Evolutionary conservation across 2,888 invertebrate genomes (phyloP), one percentile per base, ranked within the genome.

Genomic region (Pachycephus smyrnensis): DNA sequence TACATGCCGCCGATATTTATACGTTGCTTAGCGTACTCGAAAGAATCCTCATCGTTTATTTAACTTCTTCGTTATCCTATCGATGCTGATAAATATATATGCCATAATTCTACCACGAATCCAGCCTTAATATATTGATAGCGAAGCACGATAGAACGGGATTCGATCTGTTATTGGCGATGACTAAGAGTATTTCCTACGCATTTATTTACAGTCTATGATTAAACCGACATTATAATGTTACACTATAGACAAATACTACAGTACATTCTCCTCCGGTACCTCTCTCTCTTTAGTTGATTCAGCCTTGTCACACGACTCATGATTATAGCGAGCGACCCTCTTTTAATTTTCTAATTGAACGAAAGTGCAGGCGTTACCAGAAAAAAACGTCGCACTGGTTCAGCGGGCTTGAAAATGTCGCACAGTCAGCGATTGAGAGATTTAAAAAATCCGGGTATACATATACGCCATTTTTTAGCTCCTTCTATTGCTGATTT

Each of bases 271-370:
- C 3, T 15, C 12, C 4, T 55, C 1, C 68, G 33, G 33, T 37
- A 40, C 33, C 75, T 75, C 40, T 30, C 9, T 35, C 71, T 71
- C 40, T 76, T 69, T 35, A n/a, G 37, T 76, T 77, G 68, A 40
- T 32, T 55, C 55, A 55, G 55, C 55, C 55, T 55, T 9, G 55
- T 55, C 55, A 23, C 55, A 55, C 55, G 55, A 9, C 23, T 55
- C 9, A 55, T 9, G 23, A 23, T 55, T 55, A 55, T 55, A 55
- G 9, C 55, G 23, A 23, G 55, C 23, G 23, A 55, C 55, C 55
- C 55, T 55, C 23, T 33, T 71, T 71, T 71, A 71, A 71, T 71
- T 71, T 33, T 3, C 9, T 71, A 71, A 71, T 71, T 71, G 33
- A 31, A 31, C 31, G 71, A 71, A 71, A 31, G 71, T 71, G 71